phyloP scores from a whole-genome alignment of 2,888 invertebrate species.

The Amiota mariae region DNA sequence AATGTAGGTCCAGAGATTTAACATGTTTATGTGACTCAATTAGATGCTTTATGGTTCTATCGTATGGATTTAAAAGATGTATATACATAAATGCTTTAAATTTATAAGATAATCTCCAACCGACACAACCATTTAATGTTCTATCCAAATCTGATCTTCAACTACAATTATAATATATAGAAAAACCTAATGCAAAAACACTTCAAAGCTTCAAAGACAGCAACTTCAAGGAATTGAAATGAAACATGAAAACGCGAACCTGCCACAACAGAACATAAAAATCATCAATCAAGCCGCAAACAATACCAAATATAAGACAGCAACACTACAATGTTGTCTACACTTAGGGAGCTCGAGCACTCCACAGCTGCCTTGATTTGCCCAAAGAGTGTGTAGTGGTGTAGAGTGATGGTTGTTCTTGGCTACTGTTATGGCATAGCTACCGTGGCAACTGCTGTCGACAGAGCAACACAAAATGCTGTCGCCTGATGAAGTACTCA shows the following conservation, averaged over 20 bases:
- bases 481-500: conserved; percentile 27
- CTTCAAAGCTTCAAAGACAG: conserved; percentile 17
- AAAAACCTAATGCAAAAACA: conserved; percentile 18
- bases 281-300: conserved; percentile 29
- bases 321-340: too few relatives aligned
- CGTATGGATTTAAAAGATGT: too few relatives aligned
- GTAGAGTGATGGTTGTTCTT: background rate
- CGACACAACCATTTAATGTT: too few relatives aligned
- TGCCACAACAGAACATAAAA: conserved; percentile 14
- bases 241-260: background rate
- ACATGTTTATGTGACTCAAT: too few relatives aligned
- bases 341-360: too few relatives aligned
- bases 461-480: conserved; percentile 14
- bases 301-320: conserved; percentile 2
- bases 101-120: too few relatives aligned
- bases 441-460: conserved; percentile 9
- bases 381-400: background rate
- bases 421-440: conserved; percentile 1
- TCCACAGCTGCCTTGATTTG: background rate
- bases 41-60: too few relatives aligned
- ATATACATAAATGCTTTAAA: too few relatives aligned
- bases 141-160: too few relatives aligned
- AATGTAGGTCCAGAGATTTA: too few relatives aligned
- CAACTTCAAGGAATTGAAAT: background rate
- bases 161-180: too few relatives aligned